Percentiles rank a stretch among this genome's conserved stretches.
These are phyloP conservation scores for Geophilus truncorum DNA, from an alignment of 2,888 invertebrate genomes.

Conservation along the genomic window DNA sequence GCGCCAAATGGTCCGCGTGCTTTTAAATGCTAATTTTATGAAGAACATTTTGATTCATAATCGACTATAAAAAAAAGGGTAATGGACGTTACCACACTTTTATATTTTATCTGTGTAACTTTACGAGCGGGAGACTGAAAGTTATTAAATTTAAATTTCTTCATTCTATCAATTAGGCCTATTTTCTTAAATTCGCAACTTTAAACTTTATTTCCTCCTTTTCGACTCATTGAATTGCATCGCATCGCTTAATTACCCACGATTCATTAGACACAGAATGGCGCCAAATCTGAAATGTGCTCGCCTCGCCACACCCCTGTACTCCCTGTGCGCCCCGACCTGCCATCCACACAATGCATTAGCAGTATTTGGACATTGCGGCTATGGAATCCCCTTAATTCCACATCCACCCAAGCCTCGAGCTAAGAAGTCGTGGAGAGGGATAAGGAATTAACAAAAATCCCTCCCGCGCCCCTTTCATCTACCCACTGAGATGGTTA, in stretches of 20 bases:
- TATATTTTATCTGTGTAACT: background rate
- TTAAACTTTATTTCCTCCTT: no score
- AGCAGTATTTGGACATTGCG: background rate
- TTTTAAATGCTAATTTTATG: conserved; percentile 10
- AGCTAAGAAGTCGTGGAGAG: background rate
- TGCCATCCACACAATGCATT: background rate
- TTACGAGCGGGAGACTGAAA: background rate
- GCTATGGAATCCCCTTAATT: background rate
- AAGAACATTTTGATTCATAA: conserved; percentile 3
- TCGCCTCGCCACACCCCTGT: no score
- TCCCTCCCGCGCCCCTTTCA: background rate
- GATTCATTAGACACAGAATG: no score
- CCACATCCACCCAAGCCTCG: conserved; percentile 14
- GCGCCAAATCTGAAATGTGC: no score
- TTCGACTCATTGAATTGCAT: no score
- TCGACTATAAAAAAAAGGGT: background rate
- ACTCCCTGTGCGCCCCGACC: no score
- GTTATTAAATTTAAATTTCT: no score
- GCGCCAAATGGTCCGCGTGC: background rate
- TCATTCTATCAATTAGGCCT: no score
- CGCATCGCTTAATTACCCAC: no score
- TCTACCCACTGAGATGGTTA: background rate
- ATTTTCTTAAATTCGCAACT: background rate
- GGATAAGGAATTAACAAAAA: background rate
- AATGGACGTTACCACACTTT: background rate